These are phyloP conservation scores for Cerceris rybyensis DNA, from an alignment of 2,888 invertebrate species.

Conservation along the genomic window DNA sequence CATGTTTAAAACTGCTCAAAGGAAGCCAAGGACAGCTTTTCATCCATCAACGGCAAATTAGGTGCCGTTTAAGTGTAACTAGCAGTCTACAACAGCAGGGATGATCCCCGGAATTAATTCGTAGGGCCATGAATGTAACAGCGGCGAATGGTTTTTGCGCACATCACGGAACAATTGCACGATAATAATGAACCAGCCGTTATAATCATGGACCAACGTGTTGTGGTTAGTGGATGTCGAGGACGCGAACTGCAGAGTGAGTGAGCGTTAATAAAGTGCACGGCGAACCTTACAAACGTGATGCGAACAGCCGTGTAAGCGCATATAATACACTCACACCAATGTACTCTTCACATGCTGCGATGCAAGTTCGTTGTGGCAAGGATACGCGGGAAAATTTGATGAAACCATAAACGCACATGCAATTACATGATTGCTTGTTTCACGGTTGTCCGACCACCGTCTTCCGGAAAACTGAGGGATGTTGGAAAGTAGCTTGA, in stretches of 20 bases:
- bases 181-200: constrained; percentile 46
- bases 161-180: constrained; percentile 27
- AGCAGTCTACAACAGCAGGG: background rate
- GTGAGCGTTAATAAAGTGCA: constrained; percentile 46
- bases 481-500: too few species aligned
- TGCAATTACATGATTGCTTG: constrained; percentile 8
- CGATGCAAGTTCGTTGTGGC: constrained; percentile 7
- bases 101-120: constrained; percentile 45
- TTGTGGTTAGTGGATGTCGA: constrained; percentile 45
- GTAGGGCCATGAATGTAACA: constrained; percentile 17
- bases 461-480: too few species aligned
- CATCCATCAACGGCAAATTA: too few species aligned
- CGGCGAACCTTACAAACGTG: constrained; percentile 41
- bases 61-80: too few species aligned
- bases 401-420: background rate
- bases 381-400: constrained; percentile 28
- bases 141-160: constrained; percentile 49
- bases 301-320: constrained; percentile 25
- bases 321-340: constrained; percentile 17
- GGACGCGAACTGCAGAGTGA: constrained; percentile 27
- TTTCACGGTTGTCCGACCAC: too few species aligned
- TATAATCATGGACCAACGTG: constrained; percentile 39
- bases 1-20: too few species aligned
- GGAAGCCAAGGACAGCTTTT: too few species aligned
- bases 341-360: background rate